phyloP scores from a whole-genome alignment of 2,797 vertebrate genomes.

The Sibirionetta formosa region DNA sequence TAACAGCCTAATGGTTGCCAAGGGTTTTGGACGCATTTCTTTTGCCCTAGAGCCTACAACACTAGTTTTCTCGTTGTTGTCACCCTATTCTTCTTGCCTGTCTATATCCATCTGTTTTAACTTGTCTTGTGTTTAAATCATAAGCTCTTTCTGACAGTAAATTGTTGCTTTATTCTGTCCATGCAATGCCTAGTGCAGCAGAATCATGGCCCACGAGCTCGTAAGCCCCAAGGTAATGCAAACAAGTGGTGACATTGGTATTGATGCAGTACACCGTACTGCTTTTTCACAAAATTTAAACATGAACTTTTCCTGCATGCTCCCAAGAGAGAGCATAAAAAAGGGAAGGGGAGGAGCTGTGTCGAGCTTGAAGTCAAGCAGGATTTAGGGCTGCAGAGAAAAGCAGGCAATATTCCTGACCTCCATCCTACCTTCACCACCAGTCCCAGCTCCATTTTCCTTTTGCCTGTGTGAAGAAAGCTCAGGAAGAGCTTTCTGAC shows the following conservation, averaged over 20 bases:
- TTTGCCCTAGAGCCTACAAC: background rate
- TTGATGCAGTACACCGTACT: background rate
- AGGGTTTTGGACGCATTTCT: constrained; percentile 31
- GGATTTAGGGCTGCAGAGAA: background rate
- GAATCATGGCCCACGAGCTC: background rate
- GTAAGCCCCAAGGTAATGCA: background rate
- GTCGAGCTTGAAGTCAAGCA: background rate
- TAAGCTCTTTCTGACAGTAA: background rate
- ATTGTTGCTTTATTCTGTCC: background rate
- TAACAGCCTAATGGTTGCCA: constrained; percentile 6
- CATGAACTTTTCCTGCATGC: background rate
- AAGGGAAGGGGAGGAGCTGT: background rate
- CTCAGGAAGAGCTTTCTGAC: background rate
- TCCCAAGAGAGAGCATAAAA: background rate
- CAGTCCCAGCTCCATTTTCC: background rate
- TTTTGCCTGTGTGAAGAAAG: background rate
- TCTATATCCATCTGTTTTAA: background rate
- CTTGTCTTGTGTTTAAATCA: background rate
- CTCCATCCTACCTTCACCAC: background rate
- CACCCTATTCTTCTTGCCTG: constrained; percentile 35
- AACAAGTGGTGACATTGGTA: background rate
- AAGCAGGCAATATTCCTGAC: background rate
- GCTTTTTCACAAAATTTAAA: background rate
- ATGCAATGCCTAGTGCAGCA: background rate
- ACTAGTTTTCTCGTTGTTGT: background rate